These are phyloP conservation scores for Sturnus vulgaris DNA, from an alignment of 2,113 vertebrate species.

Conservation along the genomic window DNA sequence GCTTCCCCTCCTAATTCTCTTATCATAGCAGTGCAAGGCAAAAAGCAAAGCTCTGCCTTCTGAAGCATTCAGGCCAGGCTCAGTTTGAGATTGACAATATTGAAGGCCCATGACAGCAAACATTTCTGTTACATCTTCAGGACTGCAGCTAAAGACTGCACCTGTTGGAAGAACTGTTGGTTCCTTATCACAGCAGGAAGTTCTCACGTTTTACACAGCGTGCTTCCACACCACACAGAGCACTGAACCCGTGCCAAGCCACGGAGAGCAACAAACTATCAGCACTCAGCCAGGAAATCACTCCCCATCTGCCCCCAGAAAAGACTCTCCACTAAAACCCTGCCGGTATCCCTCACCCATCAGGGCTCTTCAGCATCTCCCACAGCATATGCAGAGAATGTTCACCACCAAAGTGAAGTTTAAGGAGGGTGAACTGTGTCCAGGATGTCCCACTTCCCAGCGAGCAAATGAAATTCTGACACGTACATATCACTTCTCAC, in stretches of 20 bases:
- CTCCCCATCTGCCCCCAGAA: neutral
- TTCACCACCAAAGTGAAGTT: neutral
- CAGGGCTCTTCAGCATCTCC: neutral
- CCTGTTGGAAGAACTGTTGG: conserved; percentile 8
- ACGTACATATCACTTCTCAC: neutral
- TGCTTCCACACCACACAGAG: neutral
- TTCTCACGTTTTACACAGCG: neutral
- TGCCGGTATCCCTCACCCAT: neutral
- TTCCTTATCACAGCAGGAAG: neutral
- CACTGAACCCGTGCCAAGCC: neutral
- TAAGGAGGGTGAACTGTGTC: neutral
- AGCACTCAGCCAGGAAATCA: neutral
- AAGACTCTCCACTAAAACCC: neutral
- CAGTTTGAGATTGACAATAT: neutral
- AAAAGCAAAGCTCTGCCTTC: neutral
- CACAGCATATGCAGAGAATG: neutral
- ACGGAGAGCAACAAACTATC: neutral
- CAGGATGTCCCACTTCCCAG: neutral
- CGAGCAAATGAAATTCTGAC: neutral
- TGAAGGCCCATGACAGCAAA: neutral
- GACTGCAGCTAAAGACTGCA: neutral
- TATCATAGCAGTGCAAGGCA: neutral
- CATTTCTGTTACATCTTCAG: neutral
- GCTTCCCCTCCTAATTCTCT: neutral
- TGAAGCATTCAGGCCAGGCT: neutral